Evolutionary conservation across 1,140 invertebrate species (phyloP), one percentile per base, ranked within the genome.

Genomic region (Chymomyza costata): DNA sequence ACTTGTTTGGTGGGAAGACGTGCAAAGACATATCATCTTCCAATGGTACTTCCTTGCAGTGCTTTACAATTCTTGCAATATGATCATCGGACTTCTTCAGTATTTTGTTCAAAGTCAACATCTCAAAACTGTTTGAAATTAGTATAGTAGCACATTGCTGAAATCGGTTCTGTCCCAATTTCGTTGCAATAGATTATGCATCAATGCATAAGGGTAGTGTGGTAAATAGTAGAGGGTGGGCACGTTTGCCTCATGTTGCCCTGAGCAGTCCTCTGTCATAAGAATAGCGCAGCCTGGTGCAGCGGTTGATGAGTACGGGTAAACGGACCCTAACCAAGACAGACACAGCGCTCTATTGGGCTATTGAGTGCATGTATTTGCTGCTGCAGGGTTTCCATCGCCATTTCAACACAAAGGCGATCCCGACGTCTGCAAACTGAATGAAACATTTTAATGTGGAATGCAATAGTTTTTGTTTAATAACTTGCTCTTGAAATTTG

Each of bases 111-210:
- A 89, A 35, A 87, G 53, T 71, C 2, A 92, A 73, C 51, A 86
- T 86, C 14, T 87, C 85, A 68, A 93, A 92, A 84, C 93, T 94
- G 83, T 95, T 95, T 7, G 90, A 88, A 40, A 95, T 87, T 10
- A 95, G n/a, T n/a, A n/a, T n/a, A n/a, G 86, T 51, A 94, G 84
- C 57, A 93, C 90, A 55, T 92, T 91, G 31, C 85, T 65, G 55
- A 95, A 86, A 10, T 74, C 78, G 38, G 66, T 43, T 8, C 62
- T 50, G 3, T 59, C 70, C 94, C 94, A 95, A 84, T 96, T 96
- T 11, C 89, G 87, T 89, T 91, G 95, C 16, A 96, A 71, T 25
- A 95, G 89, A 84, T 95, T 96, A 84, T 96, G 95, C 28, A 89
- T 91, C 15, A 96, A 82, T 50, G 93, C 91, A 85, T 92, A 92